These are phyloP conservation scores for Apodemus agrarius DNA, from an alignment of 2,797 vertebrate species.

Conservation along the genomic window DNA sequence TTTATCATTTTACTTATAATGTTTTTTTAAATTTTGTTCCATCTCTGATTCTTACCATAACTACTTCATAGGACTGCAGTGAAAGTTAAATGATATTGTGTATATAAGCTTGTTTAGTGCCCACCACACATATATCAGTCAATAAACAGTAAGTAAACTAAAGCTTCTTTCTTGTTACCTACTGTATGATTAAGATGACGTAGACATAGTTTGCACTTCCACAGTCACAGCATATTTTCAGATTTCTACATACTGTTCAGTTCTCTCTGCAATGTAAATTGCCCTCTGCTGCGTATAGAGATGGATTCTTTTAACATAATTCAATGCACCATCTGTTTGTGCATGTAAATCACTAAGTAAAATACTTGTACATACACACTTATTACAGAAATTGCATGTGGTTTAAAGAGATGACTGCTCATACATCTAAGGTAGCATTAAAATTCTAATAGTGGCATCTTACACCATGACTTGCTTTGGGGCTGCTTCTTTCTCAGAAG, in stretches of 20 bases:
- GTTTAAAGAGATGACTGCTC: neutral
- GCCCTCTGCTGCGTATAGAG: neutral
- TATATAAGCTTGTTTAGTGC: neutral
- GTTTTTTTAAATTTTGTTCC: slow-evolving; percentile 16
- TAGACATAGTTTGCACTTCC: neutral
- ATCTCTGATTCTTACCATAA: neutral
- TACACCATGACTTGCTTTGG: neutral
- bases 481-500: neutral
- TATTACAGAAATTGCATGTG: neutral
- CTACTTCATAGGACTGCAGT: neutral
- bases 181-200: neutral
- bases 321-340: neutral
- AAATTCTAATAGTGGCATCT: neutral
- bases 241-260: neutral
- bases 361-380: neutral
- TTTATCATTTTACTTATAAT: neutral
- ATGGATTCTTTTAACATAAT: neutral
- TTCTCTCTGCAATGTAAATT: neutral
- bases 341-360: neutral
- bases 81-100: neutral
- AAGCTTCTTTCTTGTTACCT: neutral
- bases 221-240: neutral
- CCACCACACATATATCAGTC: neutral
- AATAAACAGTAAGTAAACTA: neutral
- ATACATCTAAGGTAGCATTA: neutral